Percentiles rank a stretch among this genome's conserved stretches.
Conservation (phyloP, 2,797 vertebrate species). For the Alauda arvensis region DNA sequence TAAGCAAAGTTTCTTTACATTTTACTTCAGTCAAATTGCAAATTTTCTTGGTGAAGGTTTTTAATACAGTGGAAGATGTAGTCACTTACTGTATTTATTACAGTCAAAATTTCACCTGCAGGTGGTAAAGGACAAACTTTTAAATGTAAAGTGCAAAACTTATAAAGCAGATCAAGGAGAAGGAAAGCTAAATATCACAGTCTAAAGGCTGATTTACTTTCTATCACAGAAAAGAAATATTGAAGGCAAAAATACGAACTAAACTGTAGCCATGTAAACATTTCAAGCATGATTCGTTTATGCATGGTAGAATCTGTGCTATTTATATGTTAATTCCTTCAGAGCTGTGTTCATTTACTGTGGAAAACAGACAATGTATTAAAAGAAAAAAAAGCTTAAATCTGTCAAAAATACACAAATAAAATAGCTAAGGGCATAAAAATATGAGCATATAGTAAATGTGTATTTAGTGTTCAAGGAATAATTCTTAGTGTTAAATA, state of each 20-base stretch:
- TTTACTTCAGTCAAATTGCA: not conserved
- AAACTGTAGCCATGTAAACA: not conserved
- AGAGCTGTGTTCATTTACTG: not conserved
- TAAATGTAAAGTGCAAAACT: constrained; percentile 10
- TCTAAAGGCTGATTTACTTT: not conserved
- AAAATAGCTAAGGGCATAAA: not conserved
- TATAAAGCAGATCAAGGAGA: not conserved
- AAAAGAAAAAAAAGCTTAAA: not conserved
- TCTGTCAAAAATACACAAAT: not conserved
- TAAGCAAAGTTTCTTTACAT: not conserved
- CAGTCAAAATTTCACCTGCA: not conserved
- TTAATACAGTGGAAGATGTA: not conserved
- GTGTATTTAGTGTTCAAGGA: not conserved
- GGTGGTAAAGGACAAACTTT: not conserved
- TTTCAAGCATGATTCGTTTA: not conserved
- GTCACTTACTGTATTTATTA: not conserved
- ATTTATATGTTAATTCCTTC: not conserved
- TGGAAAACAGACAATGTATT: not conserved
- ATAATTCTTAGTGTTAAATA: not conserved
- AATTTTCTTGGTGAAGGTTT: not conserved
- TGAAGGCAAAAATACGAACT: not conserved
- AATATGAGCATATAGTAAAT: not conserved
- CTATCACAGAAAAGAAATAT: not conserved
- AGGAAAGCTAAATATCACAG: not conserved
- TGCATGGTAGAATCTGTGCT: not conserved